Evolutionary conservation across 2,113 vertebrate genomes (phyloP).

Genomic region (Echinops telfairi): DNA sequence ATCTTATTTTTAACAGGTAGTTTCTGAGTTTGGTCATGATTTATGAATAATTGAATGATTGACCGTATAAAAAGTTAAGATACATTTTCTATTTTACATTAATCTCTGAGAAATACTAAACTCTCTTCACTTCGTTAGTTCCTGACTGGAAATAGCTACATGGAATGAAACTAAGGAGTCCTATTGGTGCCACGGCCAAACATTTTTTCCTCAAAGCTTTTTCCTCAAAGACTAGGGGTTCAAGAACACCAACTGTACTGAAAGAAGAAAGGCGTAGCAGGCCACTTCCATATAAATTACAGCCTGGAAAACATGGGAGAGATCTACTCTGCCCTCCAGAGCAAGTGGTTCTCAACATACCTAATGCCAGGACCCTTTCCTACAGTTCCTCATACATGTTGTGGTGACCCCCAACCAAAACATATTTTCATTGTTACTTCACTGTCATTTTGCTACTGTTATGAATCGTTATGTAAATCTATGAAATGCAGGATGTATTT

Average conservation of each 20-base stretch:
- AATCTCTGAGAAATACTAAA: not conserved
- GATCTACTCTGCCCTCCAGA: not conserved
- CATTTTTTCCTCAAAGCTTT: not conserved
- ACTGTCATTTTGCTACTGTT: no score
- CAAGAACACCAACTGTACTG: not conserved
- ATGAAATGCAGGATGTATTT: no score
- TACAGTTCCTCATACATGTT: no score
- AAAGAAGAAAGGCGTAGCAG: not conserved
- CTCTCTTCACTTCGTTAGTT: not conserved
- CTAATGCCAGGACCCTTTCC: no score
- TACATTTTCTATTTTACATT: not conserved
- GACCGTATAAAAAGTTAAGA: not conserved
- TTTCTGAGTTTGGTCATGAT: not conserved
- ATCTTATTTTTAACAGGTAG: not conserved
- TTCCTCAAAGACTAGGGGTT: not conserved
- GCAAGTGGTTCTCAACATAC: no score
- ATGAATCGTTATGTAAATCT: no score
- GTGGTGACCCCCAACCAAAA: no score
- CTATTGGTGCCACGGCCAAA: not conserved
- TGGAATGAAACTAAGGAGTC: not conserved
- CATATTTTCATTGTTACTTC: no score
- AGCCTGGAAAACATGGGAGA: not conserved
- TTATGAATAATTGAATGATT: conserved; percentile 24
- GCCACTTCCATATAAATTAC: not conserved
- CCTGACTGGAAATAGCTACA: not conserved